A percentile compares a stretch with the other conserved stretches of the same genome.
phyloP scores from a whole-genome alignment of 2,113 vertebrate genomes.

The Cettia cetti region DNA sequence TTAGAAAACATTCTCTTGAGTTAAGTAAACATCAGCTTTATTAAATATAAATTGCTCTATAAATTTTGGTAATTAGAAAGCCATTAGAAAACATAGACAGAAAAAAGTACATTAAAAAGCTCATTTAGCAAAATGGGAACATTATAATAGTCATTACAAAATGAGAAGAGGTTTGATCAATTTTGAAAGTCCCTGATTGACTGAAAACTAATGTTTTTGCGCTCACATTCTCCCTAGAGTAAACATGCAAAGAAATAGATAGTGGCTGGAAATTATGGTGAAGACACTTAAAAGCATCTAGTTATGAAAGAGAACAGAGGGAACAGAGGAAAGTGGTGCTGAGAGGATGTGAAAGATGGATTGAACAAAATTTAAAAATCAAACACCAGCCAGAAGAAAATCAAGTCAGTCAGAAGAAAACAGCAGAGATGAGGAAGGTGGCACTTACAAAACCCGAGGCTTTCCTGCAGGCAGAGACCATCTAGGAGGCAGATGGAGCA shows the following conservation, averaged over 20 bases:
- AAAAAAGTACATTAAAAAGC: not conserved
- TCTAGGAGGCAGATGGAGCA: not conserved
- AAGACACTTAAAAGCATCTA: not conserved
- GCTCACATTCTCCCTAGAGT: not conserved
- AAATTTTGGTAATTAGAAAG: not conserved
- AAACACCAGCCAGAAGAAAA: not conserved
- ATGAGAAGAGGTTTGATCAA: not conserved
- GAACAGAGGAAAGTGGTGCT: accelerated
- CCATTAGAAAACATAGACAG: not conserved
- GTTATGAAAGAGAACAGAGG: not conserved
- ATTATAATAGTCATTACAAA: not conserved
- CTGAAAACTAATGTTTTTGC: not conserved
- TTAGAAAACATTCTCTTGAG: not conserved
- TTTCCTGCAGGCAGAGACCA: not conserved
- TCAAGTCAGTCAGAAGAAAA: not conserved
- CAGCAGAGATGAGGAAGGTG: not conserved
- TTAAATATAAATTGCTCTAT: not conserved
- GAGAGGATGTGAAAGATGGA: not conserved
- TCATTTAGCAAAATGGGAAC: not conserved
- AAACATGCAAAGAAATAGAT: not conserved
- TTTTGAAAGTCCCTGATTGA: not conserved
- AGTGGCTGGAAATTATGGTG: not conserved
- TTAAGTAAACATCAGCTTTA: not conserved
- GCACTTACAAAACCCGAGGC: not conserved
- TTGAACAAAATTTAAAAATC: not conserved